These are phyloP conservation scores for Barypeithes pellucidus DNA, from an alignment of 2,888 invertebrate genomes.

Conservation along the genomic window DNA sequence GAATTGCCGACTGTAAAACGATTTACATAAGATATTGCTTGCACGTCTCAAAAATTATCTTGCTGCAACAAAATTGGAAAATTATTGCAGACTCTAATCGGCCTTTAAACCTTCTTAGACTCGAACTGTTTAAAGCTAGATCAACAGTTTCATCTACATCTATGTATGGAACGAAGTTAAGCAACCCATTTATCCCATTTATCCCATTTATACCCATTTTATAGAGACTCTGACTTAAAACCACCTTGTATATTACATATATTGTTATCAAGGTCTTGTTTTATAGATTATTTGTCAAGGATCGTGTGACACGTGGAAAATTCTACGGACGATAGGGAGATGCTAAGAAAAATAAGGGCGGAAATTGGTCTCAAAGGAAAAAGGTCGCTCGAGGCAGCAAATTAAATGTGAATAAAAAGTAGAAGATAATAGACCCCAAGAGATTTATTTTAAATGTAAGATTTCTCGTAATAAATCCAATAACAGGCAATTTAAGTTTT, in stretches of 20 bases:
- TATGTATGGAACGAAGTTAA: too few relatives aligned
- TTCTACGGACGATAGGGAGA: not conserved
- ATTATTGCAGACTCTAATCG: too few relatives aligned
- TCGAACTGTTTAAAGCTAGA: too few relatives aligned
- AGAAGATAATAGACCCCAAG: constrained; percentile 1
- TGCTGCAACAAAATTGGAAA: too few relatives aligned
- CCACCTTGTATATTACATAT: not conserved
- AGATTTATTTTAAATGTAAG: not conserved
- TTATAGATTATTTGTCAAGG: constrained; percentile 23
- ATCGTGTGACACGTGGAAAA: constrained; percentile 11
- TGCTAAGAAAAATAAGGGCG: not conserved
- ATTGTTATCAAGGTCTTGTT: constrained; percentile 1
- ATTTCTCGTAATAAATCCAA: not conserved
- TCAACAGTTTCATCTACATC: too few relatives aligned
- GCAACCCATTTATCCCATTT: too few relatives aligned
- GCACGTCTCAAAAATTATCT: too few relatives aligned
- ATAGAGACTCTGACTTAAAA: too few relatives aligned
- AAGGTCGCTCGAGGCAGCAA: not conserved
- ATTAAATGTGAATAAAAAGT: constrained; percentile 10
- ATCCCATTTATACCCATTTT: too few relatives aligned
- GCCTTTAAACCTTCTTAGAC: too few relatives aligned
- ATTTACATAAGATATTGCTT: too few relatives aligned
- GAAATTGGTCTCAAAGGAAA: constrained; percentile 11
- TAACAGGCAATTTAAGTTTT: not conserved
- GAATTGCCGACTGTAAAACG: too few relatives aligned